Evolutionary conservation across 2,113 vertebrate species (phyloP).

Genomic region (Oreochromis tanganicae): DNA sequence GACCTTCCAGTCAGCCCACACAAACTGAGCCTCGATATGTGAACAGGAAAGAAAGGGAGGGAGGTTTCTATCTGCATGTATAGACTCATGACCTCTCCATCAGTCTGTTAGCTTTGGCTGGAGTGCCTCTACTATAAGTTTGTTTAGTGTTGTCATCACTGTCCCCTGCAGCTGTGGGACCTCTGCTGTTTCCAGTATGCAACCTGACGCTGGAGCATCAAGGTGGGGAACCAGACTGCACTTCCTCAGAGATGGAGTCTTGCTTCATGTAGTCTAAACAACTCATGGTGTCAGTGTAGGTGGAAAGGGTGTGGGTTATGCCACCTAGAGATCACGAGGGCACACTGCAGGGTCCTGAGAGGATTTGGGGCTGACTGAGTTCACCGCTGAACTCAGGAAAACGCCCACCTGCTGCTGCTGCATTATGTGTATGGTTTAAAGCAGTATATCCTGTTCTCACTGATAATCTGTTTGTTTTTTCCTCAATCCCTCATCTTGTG

Average conservation of each 20-base stretch:
- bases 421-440: slow-evolving; percentile 19
- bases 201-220: slow-evolving; percentile 36
- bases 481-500: background rate
- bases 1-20: slow-evolving; percentile 68
- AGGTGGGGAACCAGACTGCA: slow-evolving; percentile 33
- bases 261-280: slow-evolving; percentile 14
- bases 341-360: slow-evolving; percentile 36
- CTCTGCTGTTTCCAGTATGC: slow-evolving; percentile 21
- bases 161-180: slow-evolving; percentile 60
- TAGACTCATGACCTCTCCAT: slow-evolving; percentile 50
- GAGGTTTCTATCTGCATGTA: slow-evolving; percentile 24
- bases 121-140: slow-evolving; percentile 34
- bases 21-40: slow-evolving; percentile 48
- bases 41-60: slow-evolving; percentile 15
- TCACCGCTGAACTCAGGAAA: slow-evolving; percentile 19
- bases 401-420: slow-evolving; percentile 29
- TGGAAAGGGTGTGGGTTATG: slow-evolving; percentile 9
- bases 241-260: slow-evolving; percentile 31
- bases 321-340: slow-evolving; percentile 48
- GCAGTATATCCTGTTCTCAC: background rate
- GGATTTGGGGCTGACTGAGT: slow-evolving; percentile 60
- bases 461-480: background rate
- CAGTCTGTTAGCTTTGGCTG: slow-evolving; percentile 57
- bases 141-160: slow-evolving; percentile 57
- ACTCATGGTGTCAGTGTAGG: background rate